These are phyloP conservation scores for Aporophyla lueneburgensis DNA, from an alignment of 2,888 invertebrate genomes.

Conservation along the genomic window DNA sequence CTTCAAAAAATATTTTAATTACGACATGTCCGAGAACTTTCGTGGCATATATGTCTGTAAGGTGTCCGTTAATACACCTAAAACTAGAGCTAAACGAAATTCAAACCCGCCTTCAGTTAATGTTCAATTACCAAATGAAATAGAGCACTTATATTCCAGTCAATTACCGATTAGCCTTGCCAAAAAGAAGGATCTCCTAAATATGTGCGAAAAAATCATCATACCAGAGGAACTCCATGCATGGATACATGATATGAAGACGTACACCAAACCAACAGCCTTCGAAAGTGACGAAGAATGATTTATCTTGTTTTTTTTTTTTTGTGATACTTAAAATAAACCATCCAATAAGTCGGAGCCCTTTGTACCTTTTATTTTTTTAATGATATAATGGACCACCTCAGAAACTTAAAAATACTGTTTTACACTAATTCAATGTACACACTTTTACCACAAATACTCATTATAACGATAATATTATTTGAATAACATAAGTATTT, in stretches of 20 bases:
- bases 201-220: background rate
- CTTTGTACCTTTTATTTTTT: background rate
- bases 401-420: background rate
- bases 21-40: constrained; percentile 19
- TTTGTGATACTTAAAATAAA: background rate
- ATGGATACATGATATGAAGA: background rate
- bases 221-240: background rate
- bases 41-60: constrained; percentile 7
- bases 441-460: too few species aligned
- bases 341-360: background rate
- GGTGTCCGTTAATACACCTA: background rate
- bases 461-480: background rate
- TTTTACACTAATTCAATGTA: background rate
- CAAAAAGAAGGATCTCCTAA: background rate
- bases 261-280: background rate
- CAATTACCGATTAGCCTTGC: background rate
- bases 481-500: background rate
- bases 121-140: constrained; percentile 20
- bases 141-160: constrained; percentile 11
- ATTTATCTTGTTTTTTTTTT: background rate
- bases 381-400: too few species aligned
- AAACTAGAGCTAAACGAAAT: constrained; percentile 26
- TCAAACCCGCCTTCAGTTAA: constrained; percentile 32
- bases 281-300: background rate
- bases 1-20: constrained; percentile 13